These are phyloP conservation scores for Betta splendens DNA, from an alignment of 2,797 vertebrate species.

Conservation along the genomic window DNA sequence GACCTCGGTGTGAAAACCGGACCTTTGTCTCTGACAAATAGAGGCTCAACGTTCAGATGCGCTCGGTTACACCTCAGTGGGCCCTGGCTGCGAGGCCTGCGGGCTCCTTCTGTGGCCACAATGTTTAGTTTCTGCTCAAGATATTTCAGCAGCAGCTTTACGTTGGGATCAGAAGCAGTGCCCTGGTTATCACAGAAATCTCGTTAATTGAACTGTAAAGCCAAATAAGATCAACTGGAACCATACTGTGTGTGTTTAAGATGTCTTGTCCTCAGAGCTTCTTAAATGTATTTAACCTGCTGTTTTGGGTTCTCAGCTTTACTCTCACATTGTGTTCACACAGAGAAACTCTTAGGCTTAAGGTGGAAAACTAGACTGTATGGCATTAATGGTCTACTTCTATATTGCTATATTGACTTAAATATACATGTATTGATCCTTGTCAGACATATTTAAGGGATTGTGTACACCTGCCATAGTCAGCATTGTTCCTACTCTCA, in stretches of 20 bases:
- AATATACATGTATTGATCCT: too few species aligned
- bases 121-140: constrained; percentile 38
- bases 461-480: too few species aligned
- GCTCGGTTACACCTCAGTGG: constrained; percentile 76
- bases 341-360: too few species aligned
- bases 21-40: constrained; percentile 81
- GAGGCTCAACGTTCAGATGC: constrained; percentile 75
- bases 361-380: too few species aligned
- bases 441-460: too few species aligned
- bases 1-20: constrained; percentile 76
- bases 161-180: constrained; percentile 15
- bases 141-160: constrained; percentile 42
- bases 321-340: not conserved
- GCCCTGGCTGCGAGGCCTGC: constrained; percentile 49
- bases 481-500: too few species aligned
- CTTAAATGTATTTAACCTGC: too few species aligned
- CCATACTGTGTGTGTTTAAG: not conserved
- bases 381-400: too few species aligned
- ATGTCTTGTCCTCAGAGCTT: not conserved
- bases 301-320: too few species aligned
- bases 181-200: constrained; percentile 4
- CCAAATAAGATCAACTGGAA: not conserved
- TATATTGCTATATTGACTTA: too few species aligned
- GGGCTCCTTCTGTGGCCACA: constrained; percentile 54
- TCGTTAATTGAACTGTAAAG: not conserved